A percentile compares a stretch with the other conserved stretches of the same genome.
These are phyloP conservation scores for Graptemys geographica DNA, from an alignment of 2,797 vertebrate genomes.

Conservation along the genomic window DNA sequence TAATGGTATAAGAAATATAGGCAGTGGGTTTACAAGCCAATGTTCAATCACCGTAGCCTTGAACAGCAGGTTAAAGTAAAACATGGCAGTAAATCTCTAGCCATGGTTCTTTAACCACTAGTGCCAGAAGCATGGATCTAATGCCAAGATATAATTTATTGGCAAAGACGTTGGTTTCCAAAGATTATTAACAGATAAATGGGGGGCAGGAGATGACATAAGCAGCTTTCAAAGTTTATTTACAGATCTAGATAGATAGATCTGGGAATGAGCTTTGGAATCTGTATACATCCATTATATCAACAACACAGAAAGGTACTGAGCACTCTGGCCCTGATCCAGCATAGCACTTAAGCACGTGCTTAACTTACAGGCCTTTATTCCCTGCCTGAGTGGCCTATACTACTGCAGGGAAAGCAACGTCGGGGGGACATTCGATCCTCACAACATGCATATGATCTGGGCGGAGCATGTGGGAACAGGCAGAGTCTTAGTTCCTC, in stretches of 20 bases:
- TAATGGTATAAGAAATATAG: slow-evolving; percentile 61
- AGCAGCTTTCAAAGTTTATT: neutral
- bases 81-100: slow-evolving; percentile 71
- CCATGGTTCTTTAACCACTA: slow-evolving; percentile 56
- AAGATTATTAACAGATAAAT: slow-evolving; percentile 53
- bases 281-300: neutral
- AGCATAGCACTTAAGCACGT: accelerated
- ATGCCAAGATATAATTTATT: slow-evolving; percentile 60
- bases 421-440: neutral
- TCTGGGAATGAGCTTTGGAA: neutral
- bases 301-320: neutral
- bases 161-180: slow-evolving; percentile 44
- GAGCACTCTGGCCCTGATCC: neutral
- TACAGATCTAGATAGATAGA: neutral
- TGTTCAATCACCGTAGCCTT: slow-evolving; percentile 75
- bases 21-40: slow-evolving; percentile 65
- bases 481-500: neutral
- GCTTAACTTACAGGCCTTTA: neutral
- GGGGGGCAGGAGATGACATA: neutral
- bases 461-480: neutral
- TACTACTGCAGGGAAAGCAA: neutral
- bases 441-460: neutral
- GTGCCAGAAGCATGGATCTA: slow-evolving; percentile 62
- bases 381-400: accelerated
- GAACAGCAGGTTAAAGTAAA: slow-evolving; percentile 73